Evolutionary conservation across 2,797 vertebrate genomes (phyloP).

Genomic region (Tragelaphus oryx): DNA sequence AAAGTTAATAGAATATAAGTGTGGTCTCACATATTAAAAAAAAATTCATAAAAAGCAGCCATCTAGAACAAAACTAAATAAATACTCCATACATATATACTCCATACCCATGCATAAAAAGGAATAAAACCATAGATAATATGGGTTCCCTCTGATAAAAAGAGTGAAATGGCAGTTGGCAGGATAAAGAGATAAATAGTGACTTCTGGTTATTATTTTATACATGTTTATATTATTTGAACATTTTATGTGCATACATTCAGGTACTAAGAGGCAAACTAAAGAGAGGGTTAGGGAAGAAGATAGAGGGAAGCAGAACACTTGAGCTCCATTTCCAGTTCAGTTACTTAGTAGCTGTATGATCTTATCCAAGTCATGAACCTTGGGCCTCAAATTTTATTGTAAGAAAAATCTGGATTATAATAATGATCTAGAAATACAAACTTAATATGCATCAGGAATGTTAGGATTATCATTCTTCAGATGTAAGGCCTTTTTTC

Average conservation of each 20-base stretch:
- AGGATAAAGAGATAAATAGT: background rate
- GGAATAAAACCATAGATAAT: conserved; percentile 19
- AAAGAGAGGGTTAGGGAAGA: background rate
- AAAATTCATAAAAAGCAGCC: background rate
- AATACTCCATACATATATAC: background rate
- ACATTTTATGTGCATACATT: conserved; percentile 6
- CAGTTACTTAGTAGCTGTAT: background rate
- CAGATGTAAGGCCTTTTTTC: background rate
- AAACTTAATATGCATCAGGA: background rate
- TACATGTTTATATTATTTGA: background rate
- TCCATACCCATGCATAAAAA: background rate
- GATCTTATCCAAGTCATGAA: conserved; percentile 14
- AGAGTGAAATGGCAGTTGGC: background rate
- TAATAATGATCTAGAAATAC: conserved; percentile 4
- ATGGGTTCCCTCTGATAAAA: background rate
- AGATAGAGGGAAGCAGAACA: background rate
- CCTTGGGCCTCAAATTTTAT: conserved; percentile 1
- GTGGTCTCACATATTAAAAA: background rate
- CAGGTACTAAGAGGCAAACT: background rate
- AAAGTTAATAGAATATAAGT: background rate
- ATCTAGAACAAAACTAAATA: background rate
- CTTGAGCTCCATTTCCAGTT: background rate
- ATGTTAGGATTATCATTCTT: background rate
- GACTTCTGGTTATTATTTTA: conserved; percentile 6
- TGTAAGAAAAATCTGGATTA: background rate